Evolutionary conservation across 1,140 invertebrate species (phyloP), one percentile per base, ranked within the genome.

Genomic region (Hyposmocoma kahamanoa): DNA sequence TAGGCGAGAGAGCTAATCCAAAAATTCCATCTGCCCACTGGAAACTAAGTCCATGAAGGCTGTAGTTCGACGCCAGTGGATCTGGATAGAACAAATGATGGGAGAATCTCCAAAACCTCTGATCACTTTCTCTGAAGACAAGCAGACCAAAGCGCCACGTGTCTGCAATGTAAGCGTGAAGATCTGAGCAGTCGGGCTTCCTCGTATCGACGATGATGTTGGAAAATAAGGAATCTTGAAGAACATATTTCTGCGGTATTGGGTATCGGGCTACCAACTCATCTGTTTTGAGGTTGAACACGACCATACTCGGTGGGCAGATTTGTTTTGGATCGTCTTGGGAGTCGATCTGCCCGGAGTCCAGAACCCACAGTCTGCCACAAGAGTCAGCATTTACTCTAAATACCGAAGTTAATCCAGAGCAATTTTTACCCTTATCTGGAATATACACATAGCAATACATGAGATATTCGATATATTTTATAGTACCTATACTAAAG

Each of bases 1-100:
- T 44, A 0, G 91, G 91, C 17, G 90, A 90, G 15, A 95, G 59
- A 6, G 93, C 90, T 56, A 95, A 81, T 0, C 93, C 93, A 62
- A 95, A 94, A 13, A 95, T 89, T 1, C 94, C 94, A 62, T 95
- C 94, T 1, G 92, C 88, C 93, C 94, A 95, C 62, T 93, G 91
- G 63, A 94, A 95, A 42, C 91, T 90, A 0, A 94, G 53, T 9
- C 91, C 92, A 50, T 94, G 92, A 0, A 93, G 57, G 13, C 90
- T 90, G 50, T 89, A 92, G 53, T 90, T 90, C 1, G 92, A 89
- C 0, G 92, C 90, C 1, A 94, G 54, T 0, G 94, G 94, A 61
- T 95, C 93, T 0, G 94, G 94, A 55, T 87, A 92, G 62, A 95
- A 95, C 8, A 93, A 87, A 38, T 91, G 92, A 65, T 94, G 91